A percentile compares a stretch with the other conserved stretches of the same genome.
phyloP scores from a whole-genome alignment of 2,888 invertebrate genomes.

The Oscheius myriophilus region DNA sequence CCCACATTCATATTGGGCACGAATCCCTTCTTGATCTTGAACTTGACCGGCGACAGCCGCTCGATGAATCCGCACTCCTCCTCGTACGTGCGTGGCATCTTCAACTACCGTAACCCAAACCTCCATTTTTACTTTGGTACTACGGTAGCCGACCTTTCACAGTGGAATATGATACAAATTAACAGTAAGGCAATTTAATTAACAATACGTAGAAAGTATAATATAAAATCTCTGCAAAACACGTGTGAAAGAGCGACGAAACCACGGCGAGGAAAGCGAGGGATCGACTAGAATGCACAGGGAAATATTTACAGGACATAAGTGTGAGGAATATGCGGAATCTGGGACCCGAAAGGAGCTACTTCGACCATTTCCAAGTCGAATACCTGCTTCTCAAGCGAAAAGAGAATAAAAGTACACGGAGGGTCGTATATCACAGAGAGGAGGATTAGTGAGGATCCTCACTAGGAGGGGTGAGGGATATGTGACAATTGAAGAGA shows the following conservation, averaged over 20 bases:
- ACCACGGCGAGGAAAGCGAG: conserved; percentile 1
- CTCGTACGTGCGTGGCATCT: conserved; percentile 78
- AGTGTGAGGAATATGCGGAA: too few relatives aligned
- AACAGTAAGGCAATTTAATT: not conserved
- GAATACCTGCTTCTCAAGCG: conserved; percentile 15
- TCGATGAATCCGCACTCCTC: conserved; percentile 93
- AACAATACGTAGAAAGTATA: not conserved
- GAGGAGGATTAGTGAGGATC: not conserved
- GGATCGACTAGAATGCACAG: not conserved
- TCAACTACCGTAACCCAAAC: not conserved
- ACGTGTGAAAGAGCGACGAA: not conserved
- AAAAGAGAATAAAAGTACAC: conserved; percentile 1
- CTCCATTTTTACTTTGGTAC: not conserved
- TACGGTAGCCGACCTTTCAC: not conserved
- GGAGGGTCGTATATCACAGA: not conserved
- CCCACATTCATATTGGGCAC: conserved; percentile 95
- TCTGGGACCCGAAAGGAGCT: too few relatives aligned
- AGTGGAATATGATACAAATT: not conserved
- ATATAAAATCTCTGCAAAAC: not conserved
- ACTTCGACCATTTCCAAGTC: not conserved
- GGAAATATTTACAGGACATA: not conserved
- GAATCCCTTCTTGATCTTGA: conserved; percentile 97
- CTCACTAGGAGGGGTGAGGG: not conserved
- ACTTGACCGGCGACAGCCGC: conserved; percentile 84
- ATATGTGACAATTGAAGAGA: not conserved